Base-by-base conservation (phyloP, 2,113 vertebrate genomes). In the Lepisosteus osseus region DNA sequence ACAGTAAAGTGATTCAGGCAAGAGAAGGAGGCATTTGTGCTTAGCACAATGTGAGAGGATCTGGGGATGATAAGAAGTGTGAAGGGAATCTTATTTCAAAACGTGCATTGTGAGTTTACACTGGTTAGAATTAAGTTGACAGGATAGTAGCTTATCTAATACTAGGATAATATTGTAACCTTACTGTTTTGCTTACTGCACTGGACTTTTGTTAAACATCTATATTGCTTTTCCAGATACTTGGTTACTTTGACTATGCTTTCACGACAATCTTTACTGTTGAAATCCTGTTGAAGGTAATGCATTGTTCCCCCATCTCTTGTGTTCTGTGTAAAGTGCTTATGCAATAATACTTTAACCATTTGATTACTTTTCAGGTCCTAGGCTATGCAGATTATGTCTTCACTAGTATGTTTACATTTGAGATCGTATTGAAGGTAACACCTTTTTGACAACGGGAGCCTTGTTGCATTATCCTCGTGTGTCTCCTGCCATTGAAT, bases 201-300 rank as follows among this genome's bases (percentile, higher is more conserved):
- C 45, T 82, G 78, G 80, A 47, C 76, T 82, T 80, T 76, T 89
- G 84, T 90, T 91, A 91, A 92, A 92, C 87, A 84, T 90, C 62
- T 91, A 80, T 82, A 72, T 92, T 98, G 88, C 96, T 94, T 94
- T 94, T 97, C 88, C 97, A 99, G 97, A 98, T 99, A 93, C 96
- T 99, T 94, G 97, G 96, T 95, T 99, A 98, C 94, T 96, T 98
- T 97, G 97, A 99, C 96, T 97, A 96, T 98, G 97, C 95, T 92
- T 99, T 99, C 94, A 99, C 97, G 92, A 94, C 95, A 93, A 99
- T 99, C 96, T 99, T 99, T 96, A 99, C 97, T 91, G 95, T 99
- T 94, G 97, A 99, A 94, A 98, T 99, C 95, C 91, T 97, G 80
- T 92, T 99, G 86, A 99, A 99, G 97, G 97, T 99, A 98, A 95